Evolutionary conservation across 2,113 vertebrate genomes (phyloP).

Genomic region (Sinocyclocheilus rhinocerous): DNA sequence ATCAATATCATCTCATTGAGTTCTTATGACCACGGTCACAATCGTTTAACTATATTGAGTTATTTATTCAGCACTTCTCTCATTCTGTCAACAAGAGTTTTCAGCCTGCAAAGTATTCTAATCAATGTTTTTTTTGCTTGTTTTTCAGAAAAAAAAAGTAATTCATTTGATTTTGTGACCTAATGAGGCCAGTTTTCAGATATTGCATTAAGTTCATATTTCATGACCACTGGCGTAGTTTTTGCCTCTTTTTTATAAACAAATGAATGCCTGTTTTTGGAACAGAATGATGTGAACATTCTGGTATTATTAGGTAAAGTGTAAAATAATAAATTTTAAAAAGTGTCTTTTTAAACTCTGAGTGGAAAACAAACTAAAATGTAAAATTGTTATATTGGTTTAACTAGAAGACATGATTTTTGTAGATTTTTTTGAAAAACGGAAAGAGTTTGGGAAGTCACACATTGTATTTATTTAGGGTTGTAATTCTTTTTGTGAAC

Average conservation of each 20-base stretch:
- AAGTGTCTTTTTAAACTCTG: not conserved
- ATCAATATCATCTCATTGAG: conserved; percentile 1
- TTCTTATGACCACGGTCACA: not conserved
- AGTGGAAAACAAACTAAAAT: not conserved
- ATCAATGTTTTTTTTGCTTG: not conserved
- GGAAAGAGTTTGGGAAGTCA: not conserved
- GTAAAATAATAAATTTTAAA: not conserved
- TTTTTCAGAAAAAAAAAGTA: not conserved
- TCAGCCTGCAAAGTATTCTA: not conserved
- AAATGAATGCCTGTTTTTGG: not conserved
- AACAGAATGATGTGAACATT: not conserved
- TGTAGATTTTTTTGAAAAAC: not conserved
- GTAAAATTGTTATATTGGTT: not conserved
- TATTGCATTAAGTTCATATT: not conserved
- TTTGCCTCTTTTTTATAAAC: not conserved
- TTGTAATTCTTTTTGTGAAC: not conserved
- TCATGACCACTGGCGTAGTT: not conserved
- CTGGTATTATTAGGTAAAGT: not conserved
- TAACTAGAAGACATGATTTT: not conserved
- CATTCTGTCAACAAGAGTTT: not conserved
- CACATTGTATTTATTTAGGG: not conserved
- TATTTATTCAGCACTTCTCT: not conserved
- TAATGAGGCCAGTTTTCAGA: not conserved
- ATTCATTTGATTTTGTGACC: not conserved
- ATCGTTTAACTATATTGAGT: not conserved